Base-by-base conservation (phyloP, 2,888 invertebrate species). In the Carpatolechia fugitivella region DNA sequence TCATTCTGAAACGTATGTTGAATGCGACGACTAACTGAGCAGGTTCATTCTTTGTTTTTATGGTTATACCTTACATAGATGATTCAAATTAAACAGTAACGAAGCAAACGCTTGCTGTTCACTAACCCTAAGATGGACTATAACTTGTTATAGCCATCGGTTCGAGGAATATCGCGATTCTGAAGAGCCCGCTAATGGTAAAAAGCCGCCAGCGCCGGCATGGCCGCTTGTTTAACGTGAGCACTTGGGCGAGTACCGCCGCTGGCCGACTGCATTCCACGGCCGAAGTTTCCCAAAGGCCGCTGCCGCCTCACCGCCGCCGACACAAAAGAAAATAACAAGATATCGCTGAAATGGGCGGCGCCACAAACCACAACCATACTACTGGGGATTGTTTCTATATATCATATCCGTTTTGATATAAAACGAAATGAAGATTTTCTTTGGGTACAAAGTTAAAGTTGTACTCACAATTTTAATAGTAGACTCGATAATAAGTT, bases 241-340 rank as follows among this genome's bases (percentile, higher is more conserved):
- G 69, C 72, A 69, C 70, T 63, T 63, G 66, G 61, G 33, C 52
- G 52, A 52, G 56, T 46, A 56, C 41, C 35, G 65, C 65, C 65
- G 69, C 68, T 65, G 66, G 70, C 65, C 54, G 65, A 64, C 71
- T 63, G 67, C 74, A 75, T 75, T 75, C 74, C 75, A 64, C 59
- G 56, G 59, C 58, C 63, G 57, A 63, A 65, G 64, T 64, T 68
- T 67, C 64, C 65, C 61, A 66, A 70, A 68, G 63, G 63, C 60
- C 61, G 60, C 58, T 57, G 53, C 54, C 61, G 57, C 55, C 52
- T 31, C 47, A 24, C 24, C 3, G 24, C 24, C 61, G 57, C 55
- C 52, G 54, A 54, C 58, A 54, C 50, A 58, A 58, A 58, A 54
- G 56, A 56, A 56, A 52, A 49, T 20, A 46, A 40, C 31, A 52